Evolutionary conservation across 2,113 vertebrate species (phyloP).

Genomic region (Oryzias celebensis): DNA sequence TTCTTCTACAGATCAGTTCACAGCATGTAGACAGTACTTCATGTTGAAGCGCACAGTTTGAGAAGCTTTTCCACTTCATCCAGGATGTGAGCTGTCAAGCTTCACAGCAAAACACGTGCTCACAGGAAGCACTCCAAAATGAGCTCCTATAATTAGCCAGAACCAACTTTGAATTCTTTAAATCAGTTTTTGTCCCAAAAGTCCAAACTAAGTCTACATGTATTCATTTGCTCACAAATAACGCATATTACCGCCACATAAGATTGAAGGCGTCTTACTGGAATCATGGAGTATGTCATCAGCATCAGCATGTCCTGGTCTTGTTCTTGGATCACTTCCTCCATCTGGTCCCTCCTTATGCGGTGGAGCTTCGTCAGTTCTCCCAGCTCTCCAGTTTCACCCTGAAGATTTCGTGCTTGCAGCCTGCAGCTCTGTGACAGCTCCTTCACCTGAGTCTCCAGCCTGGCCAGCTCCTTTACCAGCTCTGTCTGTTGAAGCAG

Average conservation of each 20-base stretch:
- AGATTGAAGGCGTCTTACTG: slow-evolving; percentile 69
- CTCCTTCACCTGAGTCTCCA: slow-evolving; percentile 68
- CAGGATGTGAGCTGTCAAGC: slow-evolving; percentile 2
- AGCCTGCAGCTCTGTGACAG: slow-evolving; percentile 50
- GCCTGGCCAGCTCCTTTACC: slow-evolving; percentile 68
- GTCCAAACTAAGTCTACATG: slow-evolving; percentile 8
- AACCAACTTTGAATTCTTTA: slow-evolving; percentile 42
- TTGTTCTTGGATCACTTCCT: slow-evolving; percentile 8
- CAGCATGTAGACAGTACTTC: no score
- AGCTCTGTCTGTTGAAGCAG: slow-evolving; percentile 78
- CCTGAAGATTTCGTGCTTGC: not conserved
- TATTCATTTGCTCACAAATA: no score
- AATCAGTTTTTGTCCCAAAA: slow-evolving; percentile 21
- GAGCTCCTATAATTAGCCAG: slow-evolving; percentile 22
- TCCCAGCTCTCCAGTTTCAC: not conserved
- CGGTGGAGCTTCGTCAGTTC: slow-evolving; percentile 59
- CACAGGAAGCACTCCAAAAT: slow-evolving; percentile 16
- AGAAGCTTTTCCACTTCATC: slow-evolving; percentile 11
- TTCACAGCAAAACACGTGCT: slow-evolving; percentile 15
- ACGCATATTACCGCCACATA: not conserved
- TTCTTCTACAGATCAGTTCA: no score
- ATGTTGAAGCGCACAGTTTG: no score
- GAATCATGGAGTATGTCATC: slow-evolving; percentile 87
- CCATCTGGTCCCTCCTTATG: slow-evolving; percentile 76
- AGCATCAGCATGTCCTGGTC: slow-evolving; percentile 82